Percentiles rank a stretch among this genome's conserved stretches.
Conservation (phyloP, 2,113 vertebrate species). For the Chrysemys picta region DNA sequence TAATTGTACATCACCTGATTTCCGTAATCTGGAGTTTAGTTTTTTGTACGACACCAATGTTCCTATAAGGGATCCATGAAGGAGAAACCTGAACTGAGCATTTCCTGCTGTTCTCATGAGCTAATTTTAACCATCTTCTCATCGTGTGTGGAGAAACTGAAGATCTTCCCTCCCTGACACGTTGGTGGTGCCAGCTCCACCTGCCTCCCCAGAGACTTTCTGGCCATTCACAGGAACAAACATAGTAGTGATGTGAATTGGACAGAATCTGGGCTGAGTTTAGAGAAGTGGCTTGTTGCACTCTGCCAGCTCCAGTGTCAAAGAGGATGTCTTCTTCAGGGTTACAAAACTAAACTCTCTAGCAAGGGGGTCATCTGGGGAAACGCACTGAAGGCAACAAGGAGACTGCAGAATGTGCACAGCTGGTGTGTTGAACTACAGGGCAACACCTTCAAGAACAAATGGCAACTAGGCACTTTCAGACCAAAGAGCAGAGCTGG, state of each 20-base stretch:
- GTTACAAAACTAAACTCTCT: accelerated
- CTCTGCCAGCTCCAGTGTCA: accelerated
- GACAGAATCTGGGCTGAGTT: not conserved
- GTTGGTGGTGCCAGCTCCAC: not conserved
- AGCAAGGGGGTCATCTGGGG: not conserved
- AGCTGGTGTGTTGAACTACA: not conserved
- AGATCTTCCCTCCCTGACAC: not conserved
- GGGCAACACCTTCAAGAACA: not conserved
- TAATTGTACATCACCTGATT: no score
- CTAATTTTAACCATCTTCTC: accelerated
- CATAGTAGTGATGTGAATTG: accelerated
- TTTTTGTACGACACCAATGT: no score
- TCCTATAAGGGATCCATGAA: no score
- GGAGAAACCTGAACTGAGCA: no score
- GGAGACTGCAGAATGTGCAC: not conserved
- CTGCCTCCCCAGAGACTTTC: accelerated
- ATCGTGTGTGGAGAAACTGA: accelerated
- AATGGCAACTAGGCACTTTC: not conserved
- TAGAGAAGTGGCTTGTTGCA: accelerated
- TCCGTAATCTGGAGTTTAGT: no score
- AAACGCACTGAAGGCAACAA: not conserved
- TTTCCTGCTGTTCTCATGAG: no score
- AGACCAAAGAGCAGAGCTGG: not conserved
- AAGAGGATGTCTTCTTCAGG: accelerated
- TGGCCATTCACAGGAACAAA: accelerated